Evolutionary conservation across 2,797 vertebrate genomes (phyloP).

Genomic region (Gymnoscopelus braueri): DNA sequence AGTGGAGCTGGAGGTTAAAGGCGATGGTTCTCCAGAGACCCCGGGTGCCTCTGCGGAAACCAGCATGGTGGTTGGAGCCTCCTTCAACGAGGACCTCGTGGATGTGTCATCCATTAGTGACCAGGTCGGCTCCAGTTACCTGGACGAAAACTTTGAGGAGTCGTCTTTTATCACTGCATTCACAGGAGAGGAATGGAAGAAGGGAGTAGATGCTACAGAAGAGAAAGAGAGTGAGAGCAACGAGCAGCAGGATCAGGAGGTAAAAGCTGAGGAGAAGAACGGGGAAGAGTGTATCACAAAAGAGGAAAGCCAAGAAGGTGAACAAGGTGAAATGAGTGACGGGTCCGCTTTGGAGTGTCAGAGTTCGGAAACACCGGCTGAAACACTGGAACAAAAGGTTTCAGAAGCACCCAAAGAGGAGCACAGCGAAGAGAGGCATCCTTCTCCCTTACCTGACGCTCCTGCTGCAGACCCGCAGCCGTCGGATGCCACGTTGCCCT

Average conservation of each 20-base stretch:
- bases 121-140: constrained; percentile 37
- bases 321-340: constrained; percentile 32
- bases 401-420: constrained; percentile 50
- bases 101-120: constrained; percentile 65
- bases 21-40: constrained; percentile 46
- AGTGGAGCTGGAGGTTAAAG: constrained; percentile 37
- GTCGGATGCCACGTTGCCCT: constrained; percentile 30
- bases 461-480: constrained; percentile 37
- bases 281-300: constrained; percentile 21
- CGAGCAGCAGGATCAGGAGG: constrained; percentile 21
- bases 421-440: constrained; percentile 22
- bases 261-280: constrained; percentile 29
- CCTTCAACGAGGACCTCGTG: constrained; percentile 61
- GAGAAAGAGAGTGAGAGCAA: constrained; percentile 25
- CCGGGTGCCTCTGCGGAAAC: constrained; percentile 58
- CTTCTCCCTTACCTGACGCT: constrained; percentile 37
- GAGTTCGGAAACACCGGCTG: constrained; percentile 5
- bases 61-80: constrained; percentile 54
- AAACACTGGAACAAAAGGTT: constrained; percentile 36
- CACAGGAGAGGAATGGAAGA: constrained; percentile 29
- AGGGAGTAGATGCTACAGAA: constrained; percentile 31
- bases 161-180: constrained; percentile 60
- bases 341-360: constrained; percentile 25
- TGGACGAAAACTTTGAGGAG: constrained; percentile 62
- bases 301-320: constrained; percentile 26